Evolutionary conservation across 2,113 vertebrate genomes (phyloP), one percentile per base, ranked within the genome.

Genomic region (Leptosomus discolor): DNA sequence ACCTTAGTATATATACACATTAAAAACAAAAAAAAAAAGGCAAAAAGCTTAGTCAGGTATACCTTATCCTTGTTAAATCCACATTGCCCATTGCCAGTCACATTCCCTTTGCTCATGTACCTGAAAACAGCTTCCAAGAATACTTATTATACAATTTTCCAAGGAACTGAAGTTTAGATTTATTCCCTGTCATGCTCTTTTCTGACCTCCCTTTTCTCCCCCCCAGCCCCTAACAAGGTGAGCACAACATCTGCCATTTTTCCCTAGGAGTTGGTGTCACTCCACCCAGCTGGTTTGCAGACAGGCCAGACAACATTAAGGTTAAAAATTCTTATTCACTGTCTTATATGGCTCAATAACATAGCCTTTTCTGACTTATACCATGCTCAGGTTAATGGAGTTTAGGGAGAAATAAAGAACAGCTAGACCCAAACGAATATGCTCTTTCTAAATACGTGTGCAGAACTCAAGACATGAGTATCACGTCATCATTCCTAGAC

Each of bases 401-500:
- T 6, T 16, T 54, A 26, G 17, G 29, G 18, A 24, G 19, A 27
- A 11, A 30, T 15, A 34, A 67, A 41, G 26, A 64, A 29, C 15
- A 23, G 3, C 5, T 18, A 19, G 16, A 82, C 12, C 3, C 41
- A 36, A 63, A 5, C 3, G 9, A 53, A 2, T 4, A 32, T 3
- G 0, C 3, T 69, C 18, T 77, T 84, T 32, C 58, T 77, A 58
- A 75, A 67, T 1, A 17, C 18, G 73, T 9, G 18, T 5, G 4
- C 8, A 71, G 46, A 71, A 58, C 46, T 41, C 16, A 37, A 30
- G 16, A 15, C 8, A 24, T 6, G 9, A 74, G 10, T 32, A 64
- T 2, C 5, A 34, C 18, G 24, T 5, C 8, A 1, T 27, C 20
- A 9, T 46, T 73, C 29, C 7, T n/a, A 76, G 29, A 43, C 14